Evolutionary conservation across 2,888 invertebrate genomes (phyloP).

Genomic region (Thyatira batis): DNA sequence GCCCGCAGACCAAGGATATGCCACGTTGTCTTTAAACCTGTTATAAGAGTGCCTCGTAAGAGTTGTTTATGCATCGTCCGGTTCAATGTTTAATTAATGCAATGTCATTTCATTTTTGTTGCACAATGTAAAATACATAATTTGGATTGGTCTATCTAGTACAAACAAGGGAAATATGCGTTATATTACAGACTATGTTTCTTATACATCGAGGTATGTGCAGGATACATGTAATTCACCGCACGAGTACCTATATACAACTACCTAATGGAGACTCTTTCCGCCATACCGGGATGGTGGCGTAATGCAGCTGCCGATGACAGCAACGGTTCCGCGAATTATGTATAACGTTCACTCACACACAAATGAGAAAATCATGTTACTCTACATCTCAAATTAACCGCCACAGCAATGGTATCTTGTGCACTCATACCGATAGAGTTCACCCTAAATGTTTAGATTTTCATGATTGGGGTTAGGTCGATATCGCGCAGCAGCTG

Average conservation of each 20-base stretch:
- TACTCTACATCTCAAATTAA: conserved; percentile 29
- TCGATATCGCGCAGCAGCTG: conserved; percentile 53
- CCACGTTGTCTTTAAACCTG: conserved; percentile 89
- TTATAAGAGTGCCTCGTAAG: too few species aligned
- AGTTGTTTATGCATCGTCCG: too few species aligned
- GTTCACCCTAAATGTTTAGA: conserved; percentile 46
- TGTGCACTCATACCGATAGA: conserved; percentile 26
- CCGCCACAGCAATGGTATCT: conserved; percentile 19
- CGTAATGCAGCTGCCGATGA: conserved; percentile 63
- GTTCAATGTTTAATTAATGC: too few species aligned
- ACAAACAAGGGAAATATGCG: conserved; percentile 26
- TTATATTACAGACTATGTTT: conserved; percentile 42
- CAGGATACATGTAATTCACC: conserved; percentile 54
- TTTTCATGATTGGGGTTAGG: conserved; percentile 37
- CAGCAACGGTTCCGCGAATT: conserved; percentile 62
- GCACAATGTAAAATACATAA: too few species aligned
- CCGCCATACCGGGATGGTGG: conserved; percentile 34
- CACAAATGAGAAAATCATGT: conserved; percentile 54
- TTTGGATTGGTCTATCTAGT: not conserved
- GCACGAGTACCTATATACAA: conserved; percentile 30
- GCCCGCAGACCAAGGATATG: conserved; percentile 89
- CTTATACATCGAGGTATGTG: conserved; percentile 38
- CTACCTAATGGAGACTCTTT: conserved; percentile 56
- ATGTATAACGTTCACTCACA: conserved; percentile 52
- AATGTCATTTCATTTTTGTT: too few species aligned